Evolutionary conservation across 2,113 vertebrate species (phyloP), one percentile per base, ranked within the genome.

Genomic region (Anser cygnoides): DNA sequence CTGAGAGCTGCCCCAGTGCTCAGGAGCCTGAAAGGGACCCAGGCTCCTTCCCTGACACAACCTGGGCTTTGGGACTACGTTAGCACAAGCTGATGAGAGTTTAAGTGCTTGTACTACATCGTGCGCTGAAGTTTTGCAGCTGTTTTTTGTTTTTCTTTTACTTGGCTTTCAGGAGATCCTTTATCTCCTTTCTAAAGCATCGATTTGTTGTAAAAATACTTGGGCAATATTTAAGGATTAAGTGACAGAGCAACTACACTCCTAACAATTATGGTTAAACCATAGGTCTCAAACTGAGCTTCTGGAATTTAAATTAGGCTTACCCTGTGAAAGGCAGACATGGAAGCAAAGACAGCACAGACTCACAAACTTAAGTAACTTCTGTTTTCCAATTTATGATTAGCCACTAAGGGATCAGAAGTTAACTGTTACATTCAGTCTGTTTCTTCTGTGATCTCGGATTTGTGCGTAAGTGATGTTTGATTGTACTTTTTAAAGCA

Each of bases 11-110:
- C 13, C 13, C 65, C 10, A 12, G 13, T 13, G 14, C 0, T 1
- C 59, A 12, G 8, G 13, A 37, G 43, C 67, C n/a, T 23, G 26
- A 41, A 54, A 68, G 11, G 25, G n/a, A 59, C 25, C 37, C 46
- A 2, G 0, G 43, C 18, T 87, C 15, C 72, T 59, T n/a, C 0
- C 0, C 49, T 33, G 35, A 57, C 29, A 37, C 37, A 9, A 3
- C 25, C 26, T 74, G 72, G 54, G 55, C 31, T 65, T 57, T 54
- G 46, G 35, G 43, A 20, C 15, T 11, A 15, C 13, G 1, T 37
- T 5, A 68, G 55, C 1, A 0, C 72, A 74, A 70, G 35, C 49
- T 26, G 21, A 61, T 1, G 2, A 25, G 7, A 83, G 10, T 15
- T 54, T 59, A 61, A 68, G 37, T 12, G 13, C 23, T 26, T 54